phyloP scores from a whole-genome alignment of 2,113 vertebrate species.

The Nyctereutes procyonoides region DNA sequence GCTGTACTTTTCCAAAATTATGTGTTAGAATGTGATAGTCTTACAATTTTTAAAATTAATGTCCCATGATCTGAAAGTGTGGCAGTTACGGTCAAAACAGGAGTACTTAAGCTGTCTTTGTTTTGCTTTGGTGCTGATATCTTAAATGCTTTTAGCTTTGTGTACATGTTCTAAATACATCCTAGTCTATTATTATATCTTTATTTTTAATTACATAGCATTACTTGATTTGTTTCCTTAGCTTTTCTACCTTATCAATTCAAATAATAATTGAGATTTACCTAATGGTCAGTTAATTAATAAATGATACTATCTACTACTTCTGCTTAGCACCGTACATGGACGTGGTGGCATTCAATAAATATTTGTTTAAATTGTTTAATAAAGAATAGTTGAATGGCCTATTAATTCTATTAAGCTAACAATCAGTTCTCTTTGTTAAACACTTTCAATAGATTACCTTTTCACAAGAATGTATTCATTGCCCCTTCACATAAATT shows the following conservation, averaged over 20 bases:
- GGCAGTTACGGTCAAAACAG: constrained; percentile 74
- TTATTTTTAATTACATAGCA: constrained; percentile 67
- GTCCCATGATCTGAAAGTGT: constrained; percentile 60
- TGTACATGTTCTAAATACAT: neutral
- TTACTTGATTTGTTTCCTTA: constrained; percentile 66
- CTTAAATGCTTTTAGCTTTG: constrained; percentile 39
- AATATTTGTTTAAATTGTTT: constrained; percentile 26
- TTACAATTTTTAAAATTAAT: constrained; percentile 69
- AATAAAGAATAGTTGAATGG: neutral
- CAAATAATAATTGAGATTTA: constrained; percentile 59
- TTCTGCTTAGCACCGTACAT: neutral
- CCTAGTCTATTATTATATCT: constrained; percentile 31
- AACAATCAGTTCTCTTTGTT: neutral
- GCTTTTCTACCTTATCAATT: constrained; percentile 52
- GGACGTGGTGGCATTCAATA: neutral
- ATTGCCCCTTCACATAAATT: neutral
- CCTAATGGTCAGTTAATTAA: neutral
- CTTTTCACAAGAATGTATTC: neutral
- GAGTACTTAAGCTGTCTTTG: constrained; percentile 18
- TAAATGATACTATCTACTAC: neutral
- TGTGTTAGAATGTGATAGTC: constrained; percentile 53
- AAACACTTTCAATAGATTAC: neutral
- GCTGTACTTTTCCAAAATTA: constrained; percentile 27
- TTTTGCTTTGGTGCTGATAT: constrained; percentile 31
- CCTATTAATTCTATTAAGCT: neutral